Base-by-base conservation (phyloP, 1,140 invertebrate species). In the Lordiphosa stackelbergi region DNA sequence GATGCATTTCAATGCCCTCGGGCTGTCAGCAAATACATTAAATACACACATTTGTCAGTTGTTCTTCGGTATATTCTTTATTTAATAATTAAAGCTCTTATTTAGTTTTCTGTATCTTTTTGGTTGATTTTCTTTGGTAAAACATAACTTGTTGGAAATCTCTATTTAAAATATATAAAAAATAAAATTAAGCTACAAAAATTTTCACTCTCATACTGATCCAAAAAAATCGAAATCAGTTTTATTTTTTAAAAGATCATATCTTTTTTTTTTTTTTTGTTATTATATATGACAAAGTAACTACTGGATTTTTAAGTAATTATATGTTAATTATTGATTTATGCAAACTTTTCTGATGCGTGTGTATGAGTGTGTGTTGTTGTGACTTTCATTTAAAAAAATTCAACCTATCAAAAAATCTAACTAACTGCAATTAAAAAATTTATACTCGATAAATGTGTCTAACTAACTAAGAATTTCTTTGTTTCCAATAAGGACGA, bases 11-110 rank as follows among this genome's bases (percentile, higher is more conserved):
- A 45, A 47, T 69, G 51, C 46, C 59, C 71, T 54, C 52, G 38
- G 48, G 65, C 69, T 69, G 74, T 73, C 74, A 55, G 53, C 74
- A 59, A 8, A 31, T 8, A 31, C 28, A 31, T 31, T 8, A 31
- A 31, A 31, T 31, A 46, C 42, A 53, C 31, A 43, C 64, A 58
- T 65, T 63, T 52, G 48, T 70, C 58, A 70, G 65, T 65, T 62
- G 35, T 78, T 81, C 53, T 64, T 40, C 57, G 66, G 72, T 77
- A 77, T 70, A 81, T 79, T 81, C 49, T 83, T 83, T 84, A 83
- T 78, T 77, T 83, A 81, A 83, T 83, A 83, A 83, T 83, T 83
- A 83, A 83, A 83, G 77, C 77, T 83, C 77, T 83, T 83, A 83
- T 83, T 84, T 77, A 83, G 77, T 69, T 64, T 81, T 70, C 34